Evolutionary conservation across 1,140 invertebrate species (phyloP), one percentile per base, ranked within the genome.

Genomic region (Brachionus plicatilis): DNA sequence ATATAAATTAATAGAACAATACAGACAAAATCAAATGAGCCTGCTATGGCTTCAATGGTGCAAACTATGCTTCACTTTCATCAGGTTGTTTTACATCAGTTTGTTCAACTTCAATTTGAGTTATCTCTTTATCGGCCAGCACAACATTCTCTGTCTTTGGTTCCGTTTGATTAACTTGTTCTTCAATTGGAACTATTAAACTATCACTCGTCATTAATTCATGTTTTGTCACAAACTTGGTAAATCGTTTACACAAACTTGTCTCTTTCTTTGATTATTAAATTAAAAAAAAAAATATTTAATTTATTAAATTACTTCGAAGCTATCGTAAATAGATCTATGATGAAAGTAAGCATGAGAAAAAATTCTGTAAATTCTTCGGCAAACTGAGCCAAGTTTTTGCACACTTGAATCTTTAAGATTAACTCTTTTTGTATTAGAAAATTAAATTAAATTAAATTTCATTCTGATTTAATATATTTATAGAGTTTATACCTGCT

Each of bases 271-370:
- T 37, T 37, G 33, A 37, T 37, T 37, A 37, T 37, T 7, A 37
- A 37, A 37, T 37, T 37, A 37, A 37, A n/a, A 47, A 37, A 85
- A 3, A 8, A 11, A 50, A 82, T 47, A 14, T 11, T 47, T 14
- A 12, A 47, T 47, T 12, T 47, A 47, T 47, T 47, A 78, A 85
- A 87, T 89, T 88, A 92, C 92, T 90, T 99, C 97, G 92, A 99
- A 99, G 87, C 96, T 94, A 91, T 99, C 96, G 91, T 99, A 99
- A 88, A 99, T 94, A 85, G 93, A 92, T 87, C 95, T 92, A 90
- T 99, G 98, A 91, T 99, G 97, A 89, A 96, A 99, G 90, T 97
- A 99, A 33, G 98, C 97, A 91, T 99, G 98, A 41, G 97, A 99
- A 90, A 99, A 99, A 88, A 99, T 99, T 91, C 98, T 93, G 88